Percentiles rank a stretch among this genome's conserved stretches.
Evolutionary conservation across 2,888 invertebrate genomes (phyloP).

Genomic region (Psylliodes chrysocephalus): DNA sequence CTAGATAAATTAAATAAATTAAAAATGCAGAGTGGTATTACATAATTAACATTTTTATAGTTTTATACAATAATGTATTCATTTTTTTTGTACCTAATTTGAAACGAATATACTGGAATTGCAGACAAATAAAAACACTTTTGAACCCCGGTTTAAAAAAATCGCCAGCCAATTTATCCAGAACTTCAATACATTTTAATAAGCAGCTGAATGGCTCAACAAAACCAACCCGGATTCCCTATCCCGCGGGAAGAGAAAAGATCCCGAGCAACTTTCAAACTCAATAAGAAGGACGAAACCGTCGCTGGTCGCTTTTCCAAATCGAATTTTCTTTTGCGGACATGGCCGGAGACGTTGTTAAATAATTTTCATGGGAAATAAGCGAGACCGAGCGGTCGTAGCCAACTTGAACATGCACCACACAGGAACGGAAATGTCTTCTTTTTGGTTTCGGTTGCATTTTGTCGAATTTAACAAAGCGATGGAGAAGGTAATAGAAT

Average conservation of each 20-base stretch:
- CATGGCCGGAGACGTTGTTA: slow-evolving; percentile 18
- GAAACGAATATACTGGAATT: too few species aligned
- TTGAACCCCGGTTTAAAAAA: too few species aligned
- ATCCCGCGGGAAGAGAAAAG: slow-evolving; percentile 36
- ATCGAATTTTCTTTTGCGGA: slow-evolving; percentile 42
- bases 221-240: slow-evolving; percentile 8
- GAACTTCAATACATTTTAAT: too few species aligned
- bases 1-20: too few species aligned
- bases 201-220: too few species aligned
- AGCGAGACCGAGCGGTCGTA: neutral
- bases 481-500: neutral
- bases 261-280: slow-evolving; percentile 44
- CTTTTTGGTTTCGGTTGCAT: neutral
- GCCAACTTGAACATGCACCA: neutral
- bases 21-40: too few species aligned
- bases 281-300: slow-evolving; percentile 47
- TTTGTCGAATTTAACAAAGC: neutral
- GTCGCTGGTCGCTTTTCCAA: slow-evolving; percentile 46
- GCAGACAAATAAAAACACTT: too few species aligned
- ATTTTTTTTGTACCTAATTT: too few species aligned
- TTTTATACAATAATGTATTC: too few species aligned
- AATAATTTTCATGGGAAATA: slow-evolving; percentile 23
- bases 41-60: too few species aligned
- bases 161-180: too few species aligned
- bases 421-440: neutral